These are phyloP conservation scores for Philypnodon macrostomus DNA, from an alignment of 2,797 vertebrate species.

Conservation along the genomic window DNA sequence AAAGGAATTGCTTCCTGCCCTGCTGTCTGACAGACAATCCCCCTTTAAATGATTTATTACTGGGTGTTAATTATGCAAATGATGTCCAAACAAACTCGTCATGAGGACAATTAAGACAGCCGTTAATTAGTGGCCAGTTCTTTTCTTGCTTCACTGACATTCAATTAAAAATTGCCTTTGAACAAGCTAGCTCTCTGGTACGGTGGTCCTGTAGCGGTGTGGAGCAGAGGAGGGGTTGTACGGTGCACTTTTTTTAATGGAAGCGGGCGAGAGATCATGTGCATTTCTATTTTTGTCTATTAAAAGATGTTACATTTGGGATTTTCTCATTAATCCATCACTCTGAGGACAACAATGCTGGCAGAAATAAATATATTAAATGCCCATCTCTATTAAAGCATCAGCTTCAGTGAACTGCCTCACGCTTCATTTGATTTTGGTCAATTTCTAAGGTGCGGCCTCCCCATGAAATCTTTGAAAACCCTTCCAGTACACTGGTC, in stretches of 20 bases:
- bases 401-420: constrained; percentile 52
- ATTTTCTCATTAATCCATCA: constrained; percentile 61
- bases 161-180: constrained; percentile 98
- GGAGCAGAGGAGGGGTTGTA: constrained; percentile 72
- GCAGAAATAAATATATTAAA: constrained; percentile 67
- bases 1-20: constrained; percentile 70
- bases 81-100: constrained; percentile 99
- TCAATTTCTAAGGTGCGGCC: constrained; percentile 58
- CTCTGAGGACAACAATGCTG: constrained; percentile 52
- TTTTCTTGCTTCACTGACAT: constrained; percentile 99
- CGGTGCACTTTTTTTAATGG: constrained; percentile 81
- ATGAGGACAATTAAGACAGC: constrained; percentile 99
- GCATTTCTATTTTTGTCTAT: constrained; percentile 62
- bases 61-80: constrained; percentile 99
- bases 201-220: constrained; percentile 52
- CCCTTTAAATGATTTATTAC: constrained; percentile 99
- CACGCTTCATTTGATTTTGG: constrained; percentile 64
- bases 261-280: constrained; percentile 70
- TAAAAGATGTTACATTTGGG: constrained; percentile 74
- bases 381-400: constrained; percentile 60
- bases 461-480: constrained; percentile 62
- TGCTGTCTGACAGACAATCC: constrained; percentile 86
- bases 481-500: constrained; percentile 59
- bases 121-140: constrained; percentile 96
- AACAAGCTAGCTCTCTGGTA: constrained; percentile 94